These are phyloP conservation scores for Coleophora deauratella DNA, from an alignment of 2,888 invertebrate genomes.

Conservation along the genomic window DNA sequence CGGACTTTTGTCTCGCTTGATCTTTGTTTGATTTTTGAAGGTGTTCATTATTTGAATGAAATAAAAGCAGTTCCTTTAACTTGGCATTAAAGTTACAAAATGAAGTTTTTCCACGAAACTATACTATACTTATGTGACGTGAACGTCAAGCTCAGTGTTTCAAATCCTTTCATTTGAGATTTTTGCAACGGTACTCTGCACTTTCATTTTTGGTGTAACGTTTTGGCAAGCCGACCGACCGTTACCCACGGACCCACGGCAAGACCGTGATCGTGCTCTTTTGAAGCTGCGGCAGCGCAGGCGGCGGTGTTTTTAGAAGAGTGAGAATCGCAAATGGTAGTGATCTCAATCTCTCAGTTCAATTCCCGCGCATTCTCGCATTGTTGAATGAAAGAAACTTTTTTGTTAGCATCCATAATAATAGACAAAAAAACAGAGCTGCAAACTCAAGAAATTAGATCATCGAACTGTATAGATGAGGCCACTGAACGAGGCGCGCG, in stretches of 20 bases:
- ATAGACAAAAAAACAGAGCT: conserved; percentile 46
- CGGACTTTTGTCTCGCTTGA: too few relatives aligned
- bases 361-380: conserved; percentile 12
- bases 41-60: too few relatives aligned
- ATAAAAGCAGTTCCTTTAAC: too few relatives aligned
- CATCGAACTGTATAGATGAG: conserved; percentile 56
- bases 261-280: conserved; percentile 5
- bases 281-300: conserved; percentile 22
- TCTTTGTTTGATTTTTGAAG: too few relatives aligned
- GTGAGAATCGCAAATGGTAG: conserved; percentile 33
- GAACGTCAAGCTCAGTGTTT: too few relatives aligned
- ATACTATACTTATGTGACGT: too few relatives aligned
- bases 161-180: not conserved
- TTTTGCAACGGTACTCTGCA: conserved; percentile 38
- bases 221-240: conserved; percentile 54
- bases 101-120: too few relatives aligned
- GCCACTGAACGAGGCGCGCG: conserved; percentile 44
- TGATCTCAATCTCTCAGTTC: not conserved
- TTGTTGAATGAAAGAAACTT: conserved; percentile 47
- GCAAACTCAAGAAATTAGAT: conserved; percentile 58
- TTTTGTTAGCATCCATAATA: conserved; percentile 45
- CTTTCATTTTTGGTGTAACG: conserved; percentile 53
- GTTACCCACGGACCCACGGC: conserved; percentile 37
- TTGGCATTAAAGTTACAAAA: too few relatives aligned
- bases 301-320: conserved; percentile 34